These are phyloP conservation scores for Nomada ferruginata DNA, from an alignment of 2,888 invertebrate genomes.

Conservation along the genomic window DNA sequence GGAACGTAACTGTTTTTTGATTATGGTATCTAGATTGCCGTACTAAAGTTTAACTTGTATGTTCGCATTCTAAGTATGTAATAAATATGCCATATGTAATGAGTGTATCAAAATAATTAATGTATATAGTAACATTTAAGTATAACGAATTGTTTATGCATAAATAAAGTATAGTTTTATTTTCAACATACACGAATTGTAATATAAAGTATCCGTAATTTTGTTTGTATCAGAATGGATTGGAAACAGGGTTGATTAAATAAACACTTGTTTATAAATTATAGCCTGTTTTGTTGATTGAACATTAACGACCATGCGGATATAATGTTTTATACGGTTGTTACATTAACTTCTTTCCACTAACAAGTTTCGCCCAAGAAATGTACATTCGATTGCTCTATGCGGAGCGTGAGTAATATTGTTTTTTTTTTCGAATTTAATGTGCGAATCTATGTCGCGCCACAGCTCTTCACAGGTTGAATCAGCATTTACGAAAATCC, in stretches of 20 bases:
- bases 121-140: too few species aligned
- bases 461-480: conserved; percentile 4
- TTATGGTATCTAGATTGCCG: neutral
- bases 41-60: neutral
- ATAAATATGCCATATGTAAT: neutral
- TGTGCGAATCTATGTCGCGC: neutral
- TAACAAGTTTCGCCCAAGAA: conserved; percentile 11
- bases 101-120: too few species aligned
- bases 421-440: conserved; percentile 1
- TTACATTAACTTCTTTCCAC: conserved; percentile 15
- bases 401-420: neutral
- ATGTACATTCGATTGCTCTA: conserved; percentile 2
- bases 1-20: neutral
- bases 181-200: conserved; percentile 37
- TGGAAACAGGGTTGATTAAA: conserved; percentile 33
- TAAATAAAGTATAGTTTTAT: conserved; percentile 39
- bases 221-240: conserved; percentile 1
- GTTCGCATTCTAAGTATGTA: too few species aligned
- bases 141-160: conserved; percentile 31
- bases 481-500: conserved; percentile 29
- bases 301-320: conserved; percentile 36
- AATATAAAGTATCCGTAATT: conserved; percentile 36
- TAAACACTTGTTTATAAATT: conserved; percentile 25
- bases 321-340: conserved; percentile 36
- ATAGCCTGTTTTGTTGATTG: conserved; percentile 14